Percentiles rank a stretch among this genome's conserved stretches.
phyloP scores from a whole-genome alignment of 2,888 invertebrate genomes.

The Heliconius aoede region DNA sequence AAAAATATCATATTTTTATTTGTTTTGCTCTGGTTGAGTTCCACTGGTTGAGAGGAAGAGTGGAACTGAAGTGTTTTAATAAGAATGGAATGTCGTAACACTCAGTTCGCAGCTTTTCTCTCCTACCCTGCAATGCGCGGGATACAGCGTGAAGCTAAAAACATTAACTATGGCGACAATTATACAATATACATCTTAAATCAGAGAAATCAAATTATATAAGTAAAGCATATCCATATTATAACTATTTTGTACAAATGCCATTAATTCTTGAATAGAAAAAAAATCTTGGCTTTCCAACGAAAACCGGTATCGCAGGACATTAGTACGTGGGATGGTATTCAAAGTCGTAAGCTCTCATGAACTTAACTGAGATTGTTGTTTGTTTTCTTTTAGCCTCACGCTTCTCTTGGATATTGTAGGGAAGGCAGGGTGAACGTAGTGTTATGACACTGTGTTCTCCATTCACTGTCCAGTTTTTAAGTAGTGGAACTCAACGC shows the following conservation, averaged over 20 bases:
- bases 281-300: constrained; percentile 45
- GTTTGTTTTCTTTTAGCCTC: neutral
- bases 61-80: too few species aligned
- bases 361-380: neutral
- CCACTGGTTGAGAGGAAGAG: too few species aligned
- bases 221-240: constrained; percentile 26
- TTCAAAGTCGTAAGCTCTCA: constrained; percentile 13
- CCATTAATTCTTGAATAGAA: constrained; percentile 41
- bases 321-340: constrained; percentile 37
- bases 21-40: too few species aligned
- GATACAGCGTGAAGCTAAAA: neutral
- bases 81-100: too few species aligned
- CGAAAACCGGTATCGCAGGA: constrained; percentile 45
- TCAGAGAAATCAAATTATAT: neutral
- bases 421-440: neutral
- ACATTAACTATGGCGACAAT: too few species aligned
- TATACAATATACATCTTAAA: neutral
- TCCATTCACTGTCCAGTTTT: too few species aligned
- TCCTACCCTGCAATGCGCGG: neutral
- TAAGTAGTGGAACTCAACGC: too few species aligned
- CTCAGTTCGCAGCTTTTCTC: neutral
- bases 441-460: neutral
- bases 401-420: neutral
- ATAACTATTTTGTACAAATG: constrained; percentile 41
- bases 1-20: too few species aligned